Evolutionary conservation across 2,797 vertebrate species (phyloP), one percentile per base, ranked within the genome.

Genomic region (Megalops cyprinoides): DNA sequence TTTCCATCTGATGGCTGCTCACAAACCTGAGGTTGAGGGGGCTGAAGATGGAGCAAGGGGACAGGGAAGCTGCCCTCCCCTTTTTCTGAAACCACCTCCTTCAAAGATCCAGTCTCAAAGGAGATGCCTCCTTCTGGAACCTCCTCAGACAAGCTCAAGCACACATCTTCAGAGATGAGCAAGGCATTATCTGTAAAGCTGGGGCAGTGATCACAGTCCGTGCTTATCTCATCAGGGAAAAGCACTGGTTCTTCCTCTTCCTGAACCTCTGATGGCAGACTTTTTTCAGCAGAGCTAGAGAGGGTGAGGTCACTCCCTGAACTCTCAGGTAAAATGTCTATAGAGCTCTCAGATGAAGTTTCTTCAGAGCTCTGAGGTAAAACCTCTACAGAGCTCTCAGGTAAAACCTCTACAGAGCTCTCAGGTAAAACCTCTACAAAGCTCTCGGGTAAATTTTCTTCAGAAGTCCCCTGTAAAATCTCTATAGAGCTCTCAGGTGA

Each of bases 181-280:
- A 90, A 83, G 53, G 82, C 77, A 75, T 85, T 81, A 84, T 83
- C 85, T 49, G 79, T 85, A 56, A 88, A 87, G 39, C 86, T 86
- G 80, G 90, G 81, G 81, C 82, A 87, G 73, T 80, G 79, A 80
- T 80, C 80, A 79, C 79, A 71, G 80, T 90, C 88, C n/a, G 90
- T 89, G 84, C 90, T 82, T 20, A 90, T 87, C 25, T 83, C 89
- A 86, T 92, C 89, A 86, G 90, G 87, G 87, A 92, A 90, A 91
- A 84, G 84, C 85, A 90, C 81, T 55, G 87, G 85, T 86, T 82
- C 88, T 86, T 88, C 82, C 60, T 5, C 58, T 62, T 62, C 28
- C 0, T 55, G 79, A 78, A 77, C 74, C 79, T 86, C 89, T 78
- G 65, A 77, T 0, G 80, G 76, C 3, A 84, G 48, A 83, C 83